A percentile compares a stretch with the other conserved stretches of the same genome.
phyloP scores from a whole-genome alignment of 2,797 vertebrate species.

The Coregonus ussuriensis region DNA sequence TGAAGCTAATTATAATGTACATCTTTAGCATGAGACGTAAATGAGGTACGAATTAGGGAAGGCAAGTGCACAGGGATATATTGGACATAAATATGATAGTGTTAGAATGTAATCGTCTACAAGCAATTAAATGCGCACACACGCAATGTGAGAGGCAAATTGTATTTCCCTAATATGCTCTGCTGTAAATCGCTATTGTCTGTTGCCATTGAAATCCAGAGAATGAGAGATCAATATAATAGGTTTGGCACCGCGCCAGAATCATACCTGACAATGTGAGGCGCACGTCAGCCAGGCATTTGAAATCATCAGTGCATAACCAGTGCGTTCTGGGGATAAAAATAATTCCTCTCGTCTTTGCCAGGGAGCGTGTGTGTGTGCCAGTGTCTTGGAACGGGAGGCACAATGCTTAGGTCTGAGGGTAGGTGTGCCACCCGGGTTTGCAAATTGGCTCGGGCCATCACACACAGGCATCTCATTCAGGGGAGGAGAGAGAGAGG shows the following conservation, averaged over 20 bases:
- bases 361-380: conserved; percentile 64
- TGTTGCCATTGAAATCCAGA: conserved; percentile 79
- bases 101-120: conserved; percentile 43
- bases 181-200: conserved; percentile 81
- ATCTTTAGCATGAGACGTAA: conserved; percentile 18
- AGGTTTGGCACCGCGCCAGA: conserved; percentile 80
- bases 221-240: conserved; percentile 86
- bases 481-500: not conserved
- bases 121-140: conserved; percentile 20
- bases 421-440: conserved; percentile 81
- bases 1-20: conserved; percentile 59
- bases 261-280: conserved; percentile 78
- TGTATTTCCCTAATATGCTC: conserved; percentile 81
- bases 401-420: conserved; percentile 73
- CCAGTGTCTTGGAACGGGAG: conserved; percentile 68
- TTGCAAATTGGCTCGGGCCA: conserved; percentile 83
- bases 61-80: conserved; percentile 22
- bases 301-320: conserved; percentile 80
- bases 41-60: conserved; percentile 32
- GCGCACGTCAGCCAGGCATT: conserved; percentile 70
- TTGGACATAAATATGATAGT: conserved; percentile 23
- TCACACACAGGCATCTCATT: conserved; percentile 76
- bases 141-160: conserved; percentile 60
- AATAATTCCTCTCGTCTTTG: conserved; percentile 81
- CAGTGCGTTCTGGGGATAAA: conserved; percentile 78